Evolutionary conservation across 2,888 invertebrate species (phyloP), one percentile per base, ranked within the genome.

Genomic region (Hyles lineata): DNA sequence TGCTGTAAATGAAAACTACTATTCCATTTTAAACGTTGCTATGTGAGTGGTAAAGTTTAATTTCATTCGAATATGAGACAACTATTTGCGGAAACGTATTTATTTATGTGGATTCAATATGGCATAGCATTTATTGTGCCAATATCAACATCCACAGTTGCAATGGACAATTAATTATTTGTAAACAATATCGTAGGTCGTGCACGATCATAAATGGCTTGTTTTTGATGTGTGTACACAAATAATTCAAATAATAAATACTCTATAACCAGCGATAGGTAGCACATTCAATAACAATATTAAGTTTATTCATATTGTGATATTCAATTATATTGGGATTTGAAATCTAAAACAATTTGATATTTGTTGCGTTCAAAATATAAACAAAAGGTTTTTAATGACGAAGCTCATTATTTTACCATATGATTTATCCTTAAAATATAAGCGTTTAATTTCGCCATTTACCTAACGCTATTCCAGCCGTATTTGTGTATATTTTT

Each of bases 91-190:
- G 73, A 77, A 76, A 83, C 80, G 78, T 87, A 87, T 90, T 87
- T 88, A 87, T 86, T 87, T 84, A 87, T 83, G 82, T 82, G 81
- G 82, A 85, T 85, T 82, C 84, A 87, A 89, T 90, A 90, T 89
- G 87, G 85, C 81, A 85, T 87, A 87, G 89, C 89, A 92, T 93
- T 92, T 92, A 92, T 92, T 90, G 92, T 87, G 86, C 84, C 89
- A 91, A 88, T 92, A 92, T 90, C 90, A 90, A 90, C 87, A 89
- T 89, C 84, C 87, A 83, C 91, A 92, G 91, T 92, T 92, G 92
- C 90, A 90, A 89, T 89, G 86, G 90, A 87, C 92, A 87, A 93
- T 94, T 93, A 94, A 93, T 94, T 94, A 94, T 93, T 93, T 90
- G 94, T 90, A 93, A 93, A 94, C 92, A 93, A 89, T 89, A 84